phyloP scores from a whole-genome alignment of 1,140 invertebrate species.

The Chrysoperla carnea region DNA sequence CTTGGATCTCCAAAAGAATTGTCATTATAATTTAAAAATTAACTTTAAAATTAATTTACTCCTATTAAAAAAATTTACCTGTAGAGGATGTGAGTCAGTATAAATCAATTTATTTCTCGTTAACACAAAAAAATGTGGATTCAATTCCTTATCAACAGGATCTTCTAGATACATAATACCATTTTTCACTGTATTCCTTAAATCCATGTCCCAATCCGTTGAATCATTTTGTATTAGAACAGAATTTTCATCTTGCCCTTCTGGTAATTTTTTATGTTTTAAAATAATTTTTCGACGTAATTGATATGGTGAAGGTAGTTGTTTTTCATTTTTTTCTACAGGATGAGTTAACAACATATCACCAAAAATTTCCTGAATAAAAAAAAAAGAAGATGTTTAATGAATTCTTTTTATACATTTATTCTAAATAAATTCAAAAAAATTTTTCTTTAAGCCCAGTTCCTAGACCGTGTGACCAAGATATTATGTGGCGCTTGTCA shows the following conservation, averaged over 20 bases:
- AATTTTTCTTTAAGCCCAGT: too few species aligned
- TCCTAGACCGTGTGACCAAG: too few species aligned
- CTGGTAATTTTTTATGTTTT: constrained; percentile 89
- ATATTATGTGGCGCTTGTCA: too few species aligned
- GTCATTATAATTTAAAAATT: too few species aligned
- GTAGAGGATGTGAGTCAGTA: constrained; percentile 23
- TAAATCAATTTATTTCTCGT: constrained; percentile 79
- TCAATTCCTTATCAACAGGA: constrained; percentile 76
- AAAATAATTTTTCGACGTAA: constrained; percentile 62
- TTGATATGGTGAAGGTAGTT: constrained; percentile 76
- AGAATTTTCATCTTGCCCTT: constrained; percentile 59
- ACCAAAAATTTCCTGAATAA: constrained; percentile 68
- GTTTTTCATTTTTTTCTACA: constrained; percentile 62
- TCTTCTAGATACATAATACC: constrained; percentile 84
- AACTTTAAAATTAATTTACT: too few species aligned
- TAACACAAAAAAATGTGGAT: constrained; percentile 89
- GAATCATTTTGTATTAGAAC: constrained; percentile 46
- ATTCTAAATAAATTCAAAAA: too few species aligned
- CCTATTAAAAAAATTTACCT: too few species aligned
- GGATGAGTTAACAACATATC: constrained; percentile 66
- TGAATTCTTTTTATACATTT: neutral
- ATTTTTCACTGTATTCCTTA: constrained; percentile 80
- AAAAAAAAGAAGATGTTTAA: neutral
- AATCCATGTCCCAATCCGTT: constrained; percentile 56
- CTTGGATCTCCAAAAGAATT: too few species aligned